Evolutionary conservation across 1,140 invertebrate genomes (phyloP), one percentile per base, ranked within the genome.

Genomic region (Bacillus rossius): DNA sequence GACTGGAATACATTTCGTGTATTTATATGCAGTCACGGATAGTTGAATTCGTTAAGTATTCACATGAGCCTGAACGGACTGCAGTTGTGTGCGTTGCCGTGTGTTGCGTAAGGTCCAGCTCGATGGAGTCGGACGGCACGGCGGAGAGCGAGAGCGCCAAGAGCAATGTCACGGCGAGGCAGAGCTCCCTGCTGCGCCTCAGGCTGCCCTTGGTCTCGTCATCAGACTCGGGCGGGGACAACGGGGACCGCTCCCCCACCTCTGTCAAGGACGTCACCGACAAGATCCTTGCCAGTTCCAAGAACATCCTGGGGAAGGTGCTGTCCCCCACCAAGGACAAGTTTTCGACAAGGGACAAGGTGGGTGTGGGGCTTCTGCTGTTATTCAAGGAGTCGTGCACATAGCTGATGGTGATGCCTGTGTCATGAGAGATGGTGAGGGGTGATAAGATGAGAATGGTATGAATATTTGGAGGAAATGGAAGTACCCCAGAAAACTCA

Each of bases 281-380:
- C 61, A 82, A 88, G 65, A 82, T 89, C 65, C 65, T 90, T 14
- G 79, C 83, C 2, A 83, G 86, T 60, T 89, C 88, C 3, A 91
- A 91, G 70, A 87, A 76, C 67, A 84, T 91, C 60, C 73, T 91
- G 53, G 87, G 85, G 22, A 91, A 91, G 75, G 86, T 90, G 64
- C 75, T 91, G 7, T 91, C 88, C 0, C 88, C 88, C 0, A 81
- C 84, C 0, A 85, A 84, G 73, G 85, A 87, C 66, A 87, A 87
- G 70, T 78, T 65, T 25, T 54, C 51, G 26, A 10, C 10, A 10
- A 65, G 63, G 45, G 56, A 52, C 38, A 59, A 64, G 58, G 49
- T 61, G 48, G n/a, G 34, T 34, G n/a, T 16, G n/a, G n/a, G n/a
- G n/a, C n/a, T n/a, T n/a, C n/a, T 48, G 25, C 3, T 43, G 3